Base-by-base conservation (phyloP, 2,888 invertebrate genomes). In the Meandrusa payeni region DNA sequence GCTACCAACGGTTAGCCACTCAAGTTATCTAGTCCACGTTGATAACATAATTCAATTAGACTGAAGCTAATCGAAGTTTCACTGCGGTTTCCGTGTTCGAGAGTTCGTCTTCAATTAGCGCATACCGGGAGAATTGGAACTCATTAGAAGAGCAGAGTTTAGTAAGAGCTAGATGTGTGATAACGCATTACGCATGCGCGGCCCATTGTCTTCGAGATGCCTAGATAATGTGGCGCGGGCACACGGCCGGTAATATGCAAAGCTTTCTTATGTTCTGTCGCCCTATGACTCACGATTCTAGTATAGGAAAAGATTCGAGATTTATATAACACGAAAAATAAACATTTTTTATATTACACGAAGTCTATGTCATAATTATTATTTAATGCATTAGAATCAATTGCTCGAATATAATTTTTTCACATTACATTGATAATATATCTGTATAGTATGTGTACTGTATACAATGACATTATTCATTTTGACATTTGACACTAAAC, bases 181-280 rank as follows among this genome's bases (percentile, higher is more conserved):
- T 87, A 87, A 85, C 78, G 74, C 76, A 79, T 79, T 83, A 83
- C 86, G 86, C 85, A 85, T 83, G 79, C 82, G 79, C 76, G 59
- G 49, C 49, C 78, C 69, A 87, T 87, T 87, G 86, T 87, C 77
- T 82, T 74, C 69, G 74, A 68, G 69, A 71, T 68, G 67, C 62
- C 64, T 64, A 71, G 71, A 73, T 73, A 73, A 79, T 76, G 61
- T 63, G 55, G 66, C 70, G 76, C 78, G 75, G 76, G 78, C 74
- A 69, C 61, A 55, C 60, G 43, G 46, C 56, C 55, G 59, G 64
- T 59, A 63, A 65, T 71, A 68, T 64, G 68, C 64, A 62, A 64
- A 69, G 69, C 72, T 61, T 66, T 70, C 55, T 61, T 65, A 60
- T 61, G 57, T 69, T 64, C 62, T 62, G 59, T 59, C 57, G 58